phyloP scores from a whole-genome alignment of 2,888 invertebrate species.

The Dilophus febrilis region DNA sequence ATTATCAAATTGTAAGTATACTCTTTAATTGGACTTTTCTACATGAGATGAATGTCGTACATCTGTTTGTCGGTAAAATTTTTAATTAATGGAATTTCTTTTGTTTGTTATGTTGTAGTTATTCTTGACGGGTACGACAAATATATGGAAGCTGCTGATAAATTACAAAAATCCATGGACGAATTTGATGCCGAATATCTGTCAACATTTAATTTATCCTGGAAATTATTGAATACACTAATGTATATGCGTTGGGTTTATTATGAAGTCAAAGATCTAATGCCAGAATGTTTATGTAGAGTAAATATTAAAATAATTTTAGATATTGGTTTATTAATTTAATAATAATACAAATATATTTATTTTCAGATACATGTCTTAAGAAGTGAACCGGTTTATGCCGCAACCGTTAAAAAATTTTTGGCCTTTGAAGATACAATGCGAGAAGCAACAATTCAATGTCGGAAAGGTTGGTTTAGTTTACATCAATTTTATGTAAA shows the following conservation, averaged over 20 bases:
- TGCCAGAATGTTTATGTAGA: conserved; percentile 36
- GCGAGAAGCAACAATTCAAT: conserved; percentile 35
- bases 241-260: conserved; percentile 39
- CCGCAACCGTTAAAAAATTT: too few species aligned
- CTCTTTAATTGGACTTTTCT: not conserved
- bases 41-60: too few species aligned
- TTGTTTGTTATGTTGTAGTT: too few species aligned
- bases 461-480: conserved; percentile 33
- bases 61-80: too few species aligned
- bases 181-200: conserved; percentile 45
- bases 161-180: conserved; percentile 39
- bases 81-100: too few species aligned
- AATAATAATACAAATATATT: too few species aligned
- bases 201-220: conserved; percentile 44
- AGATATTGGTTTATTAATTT: too few species aligned
- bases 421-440: conserved; percentile 46
- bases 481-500: conserved; percentile 26
- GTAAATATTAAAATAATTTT: too few species aligned
- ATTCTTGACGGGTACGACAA: conserved; percentile 46
- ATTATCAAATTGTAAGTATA: conserved; percentile 26
- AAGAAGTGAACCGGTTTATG: too few species aligned
- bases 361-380: too few species aligned
- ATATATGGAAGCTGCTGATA: conserved; percentile 40
- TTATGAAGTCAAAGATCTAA: conserved; percentile 35
- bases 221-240: conserved; percentile 49